These are phyloP conservation scores for Ephestia elutella DNA, from an alignment of 1,140 invertebrate genomes.

Conservation along the genomic window DNA sequence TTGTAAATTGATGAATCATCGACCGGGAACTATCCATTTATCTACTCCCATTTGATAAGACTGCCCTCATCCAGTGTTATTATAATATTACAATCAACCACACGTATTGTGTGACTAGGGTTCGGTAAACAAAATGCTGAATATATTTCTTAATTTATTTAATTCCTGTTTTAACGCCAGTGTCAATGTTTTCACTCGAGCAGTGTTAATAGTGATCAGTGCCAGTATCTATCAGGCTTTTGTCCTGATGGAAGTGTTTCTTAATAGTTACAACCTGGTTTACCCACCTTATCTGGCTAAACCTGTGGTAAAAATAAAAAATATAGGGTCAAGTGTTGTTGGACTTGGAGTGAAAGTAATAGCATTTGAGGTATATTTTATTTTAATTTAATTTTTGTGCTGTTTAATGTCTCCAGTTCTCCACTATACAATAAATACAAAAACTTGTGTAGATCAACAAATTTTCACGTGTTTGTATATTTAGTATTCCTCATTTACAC, in stretches of 20 bases:
- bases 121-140: neutral
- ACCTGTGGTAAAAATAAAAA: slow-evolving; percentile 21
- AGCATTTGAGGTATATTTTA: slow-evolving; percentile 30
- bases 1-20: neutral
- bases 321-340: slow-evolving; percentile 18
- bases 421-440: neutral
- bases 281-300: slow-evolving; percentile 46
- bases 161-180: slow-evolving; percentile 35
- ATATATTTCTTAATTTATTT: slow-evolving; percentile 14
- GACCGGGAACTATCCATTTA: neutral
- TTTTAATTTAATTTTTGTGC: neutral
- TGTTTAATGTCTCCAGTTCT: neutral
- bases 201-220: slow-evolving; percentile 49
- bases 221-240: slow-evolving; percentile 52
- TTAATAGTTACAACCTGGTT: slow-evolving; percentile 50
- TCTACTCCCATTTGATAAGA: neutral
- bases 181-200: slow-evolving; percentile 37
- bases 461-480: too few species aligned
- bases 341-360: slow-evolving; percentile 22
- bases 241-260: slow-evolving; percentile 52
- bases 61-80: neutral
- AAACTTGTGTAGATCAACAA: neutral
- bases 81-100: neutral
- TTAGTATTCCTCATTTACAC: too few species aligned
- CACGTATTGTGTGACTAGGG: neutral